These are phyloP conservation scores for Smittia aterrima DNA, from an alignment of 2,888 invertebrate species.

Conservation along the genomic window DNA sequence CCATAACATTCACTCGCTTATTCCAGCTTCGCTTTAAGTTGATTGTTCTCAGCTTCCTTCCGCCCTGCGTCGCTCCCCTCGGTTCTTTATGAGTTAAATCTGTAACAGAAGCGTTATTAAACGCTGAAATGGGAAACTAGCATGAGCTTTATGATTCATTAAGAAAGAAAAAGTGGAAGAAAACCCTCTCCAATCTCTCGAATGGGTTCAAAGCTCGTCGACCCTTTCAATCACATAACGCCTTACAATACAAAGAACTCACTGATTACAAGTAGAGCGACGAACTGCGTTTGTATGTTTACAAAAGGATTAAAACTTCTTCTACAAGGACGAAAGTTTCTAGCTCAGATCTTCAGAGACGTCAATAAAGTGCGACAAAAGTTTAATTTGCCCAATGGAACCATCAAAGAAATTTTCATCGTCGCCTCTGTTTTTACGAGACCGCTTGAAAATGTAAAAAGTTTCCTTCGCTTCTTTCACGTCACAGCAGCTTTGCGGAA, in stretches of 20 bases:
- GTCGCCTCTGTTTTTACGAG: neutral
- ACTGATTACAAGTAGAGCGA: too few species aligned
- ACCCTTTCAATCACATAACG: too few species aligned
- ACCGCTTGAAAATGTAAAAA: neutral
- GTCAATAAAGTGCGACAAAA: neutral
- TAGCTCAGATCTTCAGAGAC: neutral
- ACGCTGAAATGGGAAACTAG: slow-evolving; percentile 1
- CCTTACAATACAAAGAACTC: too few species aligned
- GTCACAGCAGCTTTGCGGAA: neutral
- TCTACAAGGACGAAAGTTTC: too few species aligned
- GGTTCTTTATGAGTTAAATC: slow-evolving; percentile 11
- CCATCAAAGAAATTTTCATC: neutral
- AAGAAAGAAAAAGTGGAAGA: neutral
- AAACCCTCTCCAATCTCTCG: too few species aligned
- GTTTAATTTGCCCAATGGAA: neutral
- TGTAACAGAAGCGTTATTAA: slow-evolving; percentile 18
- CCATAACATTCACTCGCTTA: neutral
- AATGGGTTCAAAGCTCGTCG: too few species aligned
- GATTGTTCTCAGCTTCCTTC: neutral
- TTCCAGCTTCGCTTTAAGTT: neutral
- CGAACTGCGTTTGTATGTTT: too few species aligned
- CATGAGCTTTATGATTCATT: slow-evolving; percentile 1
- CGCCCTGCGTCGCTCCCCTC: neutral
- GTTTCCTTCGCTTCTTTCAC: neutral
- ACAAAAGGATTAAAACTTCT: too few species aligned